Base-by-base conservation (phyloP, 2,888 invertebrate genomes). In the Drosophila helvetica region DNA sequence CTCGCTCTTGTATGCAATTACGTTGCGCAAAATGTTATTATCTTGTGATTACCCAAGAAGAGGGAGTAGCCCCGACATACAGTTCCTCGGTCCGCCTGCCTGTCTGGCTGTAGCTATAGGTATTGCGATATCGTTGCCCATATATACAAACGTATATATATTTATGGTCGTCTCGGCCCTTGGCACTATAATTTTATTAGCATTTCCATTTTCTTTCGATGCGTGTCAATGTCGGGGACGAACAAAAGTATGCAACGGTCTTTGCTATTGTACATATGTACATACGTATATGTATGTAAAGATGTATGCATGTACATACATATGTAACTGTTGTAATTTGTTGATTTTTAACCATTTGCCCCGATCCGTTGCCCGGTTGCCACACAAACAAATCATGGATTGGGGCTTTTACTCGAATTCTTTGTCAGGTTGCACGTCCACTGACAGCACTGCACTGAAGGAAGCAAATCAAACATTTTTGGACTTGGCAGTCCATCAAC, bases 161-260 rank as follows among this genome's bases (percentile, higher is more conserved):
- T 75, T 53, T 55, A 53, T 65, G 67, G 50, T 54, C 42, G 59
- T 46, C 45, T 52, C 46, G 55, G 19, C 45, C 27, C 51, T 55
- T 57, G 74, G 68, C 68, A 76, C 73, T 76, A 85, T 87, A 82
- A 85, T 85, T 85, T 85, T 88, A 87, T 85, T 85, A 82, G 83
- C 83, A 74, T 78, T 68, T 60, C 43, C 64, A 60, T 54, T 65
- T 50, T 56, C 47, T 48, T 18, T 8, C 17, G 50, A 18, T 60
- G 53, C 62, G 52, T 58, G 58, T 9, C 51, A 17, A 9, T 25
- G 25, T 43, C n/a, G 30, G 12, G 42, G 38, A 38, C 67, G 74
- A 72, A 22, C 17, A 17, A 75, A 75, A 69, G 79, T 81, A 79
- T 71, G 75, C 77, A 74, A 79, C 65, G 54, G 33, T 33, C 12